Evolutionary conservation across 2,113 vertebrate genomes (phyloP), one percentile per base, ranked within the genome.

Genomic region (Sinocyclocheilus rhinocerous): DNA sequence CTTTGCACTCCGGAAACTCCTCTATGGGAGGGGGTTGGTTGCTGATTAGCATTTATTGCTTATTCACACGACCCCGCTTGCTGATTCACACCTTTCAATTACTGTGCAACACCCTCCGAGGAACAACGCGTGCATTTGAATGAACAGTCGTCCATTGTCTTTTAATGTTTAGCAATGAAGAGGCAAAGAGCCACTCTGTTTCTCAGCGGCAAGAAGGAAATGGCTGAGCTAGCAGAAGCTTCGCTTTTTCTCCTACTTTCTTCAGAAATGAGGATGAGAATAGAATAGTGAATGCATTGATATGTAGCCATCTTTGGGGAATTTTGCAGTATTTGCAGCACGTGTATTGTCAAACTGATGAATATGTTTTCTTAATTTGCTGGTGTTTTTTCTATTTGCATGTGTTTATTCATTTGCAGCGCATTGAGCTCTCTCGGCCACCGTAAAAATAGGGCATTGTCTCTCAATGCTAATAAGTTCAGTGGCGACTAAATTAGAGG

Each of bases 121-220:
- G 52, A 16, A 84, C 77, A 73, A 67, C 22, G 63, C 36, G 20
- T 26, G 36, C 48, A 84, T 82, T 67, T 55, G 50, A 85, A 89
- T 89, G 87, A 92, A 90, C 73, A 59, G 42, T 73, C 42, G 61
- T 77, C 89, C 73, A 55, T 88, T 90, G 84, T 88, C 81, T 85
- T 85, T 81, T 91, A 81, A 72, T 87, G 88, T 90, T 90, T 89
- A 89, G 88, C 83, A 78, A 91, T 90, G 85, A 84, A 85, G 67
- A 82, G 84, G 86, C 78, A 72, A 77, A 42, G 55, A 29, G 61
- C 85, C 85, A 85, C 52, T 85, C 22, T 81, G 52, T 87, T 67
- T 52, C n/a, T 65, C 26, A 82, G 24, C 5, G 10, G 63, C 61
- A 22, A 36, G 13, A 59, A 42, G 20, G 22, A 89, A 85, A 57